Conservation (phyloP, 37 sponge, comb jelly and placozoan species). For the Crambe crambe region DNA sequence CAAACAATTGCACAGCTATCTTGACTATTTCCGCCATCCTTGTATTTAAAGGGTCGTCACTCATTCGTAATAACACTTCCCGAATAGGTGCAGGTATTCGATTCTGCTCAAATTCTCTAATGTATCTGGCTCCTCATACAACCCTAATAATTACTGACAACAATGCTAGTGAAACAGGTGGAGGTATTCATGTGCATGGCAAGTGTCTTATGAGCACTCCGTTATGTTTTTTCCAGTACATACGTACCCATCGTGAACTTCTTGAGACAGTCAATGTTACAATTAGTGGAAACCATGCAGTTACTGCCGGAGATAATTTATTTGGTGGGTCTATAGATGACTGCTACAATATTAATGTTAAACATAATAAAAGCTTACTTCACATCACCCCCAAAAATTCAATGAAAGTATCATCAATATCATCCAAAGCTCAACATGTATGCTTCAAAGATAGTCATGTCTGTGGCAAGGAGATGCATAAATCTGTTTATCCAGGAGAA, state of each 20-base stretch:
- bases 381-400: background rate
- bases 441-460: background rate
- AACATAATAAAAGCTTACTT: background rate
- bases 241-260: background rate
- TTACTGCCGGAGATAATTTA: conserved; percentile 19
- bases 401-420: background rate
- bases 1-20: background rate
- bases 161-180: conserved; percentile 3
- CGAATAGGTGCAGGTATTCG: conserved; percentile 22
- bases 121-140: conserved; percentile 17
- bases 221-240: conserved; percentile 29
- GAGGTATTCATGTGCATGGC: conserved; percentile 13
- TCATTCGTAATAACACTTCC: background rate
- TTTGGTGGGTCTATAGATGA: conserved; percentile 39
- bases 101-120: background rate
- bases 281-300: conserved; percentile 12
- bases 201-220: conserved; percentile 13
- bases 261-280: conserved; percentile 1
- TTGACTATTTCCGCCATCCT: background rate
- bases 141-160: conserved; percentile 13
- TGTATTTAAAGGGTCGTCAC: background rate
- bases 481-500: conserved; percentile 15
- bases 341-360: conserved; percentile 2
- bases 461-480: background rate
- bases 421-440: background rate